Conservation (phyloP, 2,113 vertebrate species). For the Arizona elegans region DNA sequence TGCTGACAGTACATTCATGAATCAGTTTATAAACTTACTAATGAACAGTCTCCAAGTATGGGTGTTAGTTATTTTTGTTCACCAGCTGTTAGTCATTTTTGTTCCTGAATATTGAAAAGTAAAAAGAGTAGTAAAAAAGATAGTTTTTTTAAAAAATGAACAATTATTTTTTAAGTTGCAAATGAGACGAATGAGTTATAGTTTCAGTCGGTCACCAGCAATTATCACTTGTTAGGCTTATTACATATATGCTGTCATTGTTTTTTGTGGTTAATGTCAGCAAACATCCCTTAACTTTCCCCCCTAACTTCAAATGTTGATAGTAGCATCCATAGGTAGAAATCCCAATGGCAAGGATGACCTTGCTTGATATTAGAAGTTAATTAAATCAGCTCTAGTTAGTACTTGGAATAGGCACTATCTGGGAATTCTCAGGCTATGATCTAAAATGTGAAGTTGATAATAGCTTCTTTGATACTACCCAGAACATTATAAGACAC, state of each 20-base stretch:
- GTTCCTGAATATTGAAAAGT: slow-evolving; percentile 40
- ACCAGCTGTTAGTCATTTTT: slow-evolving; percentile 42
- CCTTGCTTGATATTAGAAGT: neutral
- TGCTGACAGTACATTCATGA: slow-evolving; percentile 41
- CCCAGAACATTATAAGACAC: neutral
- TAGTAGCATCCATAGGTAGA: neutral
- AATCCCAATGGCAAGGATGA: neutral
- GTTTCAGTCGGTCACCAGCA: slow-evolving; percentile 31
- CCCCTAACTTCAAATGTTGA: neutral
- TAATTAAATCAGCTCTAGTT: neutral
- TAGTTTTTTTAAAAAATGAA: neutral
- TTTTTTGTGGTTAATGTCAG: neutral
- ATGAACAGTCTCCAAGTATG: slow-evolving; percentile 32
- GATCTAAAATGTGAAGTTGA: neutral
- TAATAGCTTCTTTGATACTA: neutral
- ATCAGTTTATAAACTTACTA: slow-evolving; percentile 42
- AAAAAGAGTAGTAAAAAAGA: slow-evolving; percentile 15
- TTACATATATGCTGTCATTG: slow-evolving; percentile 38
- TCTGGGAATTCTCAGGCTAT: neutral
- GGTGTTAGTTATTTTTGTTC: slow-evolving; percentile 46
- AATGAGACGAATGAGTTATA: neutral
- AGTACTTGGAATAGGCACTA: neutral
- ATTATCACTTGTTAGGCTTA: slow-evolving; percentile 9
- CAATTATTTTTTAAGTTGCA: slow-evolving; percentile 6
- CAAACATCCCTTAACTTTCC: neutral